phyloP scores from a whole-genome alignment of 1,140 invertebrate genomes.

The Belonocnema kinseyi region DNA sequence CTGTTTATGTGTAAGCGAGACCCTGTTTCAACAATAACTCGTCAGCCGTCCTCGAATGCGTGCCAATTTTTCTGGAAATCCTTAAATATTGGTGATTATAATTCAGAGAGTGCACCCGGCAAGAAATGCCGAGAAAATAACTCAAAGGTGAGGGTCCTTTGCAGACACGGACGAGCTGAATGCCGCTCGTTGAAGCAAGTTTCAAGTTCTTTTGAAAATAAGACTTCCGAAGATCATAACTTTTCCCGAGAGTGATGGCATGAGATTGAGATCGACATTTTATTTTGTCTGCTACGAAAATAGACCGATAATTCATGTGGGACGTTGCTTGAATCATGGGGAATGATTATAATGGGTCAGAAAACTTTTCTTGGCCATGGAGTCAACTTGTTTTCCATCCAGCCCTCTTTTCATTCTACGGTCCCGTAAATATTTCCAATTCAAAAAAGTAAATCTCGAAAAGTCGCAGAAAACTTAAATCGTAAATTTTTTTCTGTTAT shows the following conservation, averaged over 20 bases:
- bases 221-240: slow-evolving; percentile 17
- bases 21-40: background rate
- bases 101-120: slow-evolving; percentile 22
- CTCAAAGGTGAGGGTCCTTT: slow-evolving; percentile 1
- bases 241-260: background rate
- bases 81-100: slow-evolving; percentile 10
- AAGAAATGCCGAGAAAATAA: slow-evolving; percentile 2
- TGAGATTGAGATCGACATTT: slow-evolving; percentile 26
- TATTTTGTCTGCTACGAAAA: slow-evolving; percentile 26
- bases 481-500: too few relatives aligned
- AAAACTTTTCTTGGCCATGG: slow-evolving; percentile 12
- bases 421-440: background rate
- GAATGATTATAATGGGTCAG: slow-evolving; percentile 9
- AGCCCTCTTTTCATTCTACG: background rate
- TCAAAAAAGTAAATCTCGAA: background rate
- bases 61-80: slow-evolving; percentile 6
- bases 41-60: background rate
- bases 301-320: slow-evolving; percentile 12
- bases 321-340: background rate
- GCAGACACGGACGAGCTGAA: background rate
- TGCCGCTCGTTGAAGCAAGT: background rate
- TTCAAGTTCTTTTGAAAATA: slow-evolving; percentile 4
- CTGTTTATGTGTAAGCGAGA: background rate
- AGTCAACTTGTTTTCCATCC: background rate
- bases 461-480: too few relatives aligned